Conservation (phyloP, 2,888 invertebrate species). For the Nomada ferruginata region DNA sequence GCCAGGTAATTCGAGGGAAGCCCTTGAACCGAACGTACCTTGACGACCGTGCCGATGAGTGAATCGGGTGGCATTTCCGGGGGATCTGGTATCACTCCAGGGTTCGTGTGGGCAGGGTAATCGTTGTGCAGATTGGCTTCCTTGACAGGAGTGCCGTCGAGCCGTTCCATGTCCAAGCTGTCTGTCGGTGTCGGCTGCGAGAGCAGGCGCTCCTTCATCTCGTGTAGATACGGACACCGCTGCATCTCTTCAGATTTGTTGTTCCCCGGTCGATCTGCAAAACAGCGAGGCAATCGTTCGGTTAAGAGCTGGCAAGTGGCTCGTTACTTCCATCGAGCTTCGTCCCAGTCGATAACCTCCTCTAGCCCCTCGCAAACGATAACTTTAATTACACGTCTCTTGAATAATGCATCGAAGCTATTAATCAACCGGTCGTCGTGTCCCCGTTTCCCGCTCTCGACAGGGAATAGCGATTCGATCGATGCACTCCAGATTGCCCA, state of each 20-base stretch:
- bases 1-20: not conserved
- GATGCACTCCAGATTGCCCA: slow-evolving; percentile 4
- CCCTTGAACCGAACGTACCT: slow-evolving; percentile 86
- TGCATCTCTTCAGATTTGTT: slow-evolving; percentile 88
- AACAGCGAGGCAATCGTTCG: not conserved
- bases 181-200: slow-evolving; percentile 89
- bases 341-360: not conserved
- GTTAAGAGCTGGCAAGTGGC: not conserved
- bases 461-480: slow-evolving; percentile 7
- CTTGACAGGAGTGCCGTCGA: slow-evolving; percentile 85
- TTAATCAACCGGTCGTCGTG: not conserved
- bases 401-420: slow-evolving; percentile 41
- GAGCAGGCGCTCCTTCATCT: slow-evolving; percentile 96
- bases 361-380: slow-evolving; percentile 10
- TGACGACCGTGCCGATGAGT: slow-evolving; percentile 95
- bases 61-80: slow-evolving; percentile 86
- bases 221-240: slow-evolving; percentile 96
- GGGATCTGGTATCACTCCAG: slow-evolving; percentile 83
- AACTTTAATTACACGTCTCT: slow-evolving; percentile 27
- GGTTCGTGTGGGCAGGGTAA: slow-evolving; percentile 84
- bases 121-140: slow-evolving; percentile 84
- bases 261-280: slow-evolving; percentile 77
- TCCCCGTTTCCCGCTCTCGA: slow-evolving; percentile 7
- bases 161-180: slow-evolving; percentile 87
- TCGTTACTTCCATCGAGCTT: not conserved